A percentile compares a stretch with the other conserved stretches of the same genome.
These are phyloP conservation scores for Siniperca scherzeri DNA, from an alignment of 2,797 vertebrate genomes.

Conservation along the genomic window DNA sequence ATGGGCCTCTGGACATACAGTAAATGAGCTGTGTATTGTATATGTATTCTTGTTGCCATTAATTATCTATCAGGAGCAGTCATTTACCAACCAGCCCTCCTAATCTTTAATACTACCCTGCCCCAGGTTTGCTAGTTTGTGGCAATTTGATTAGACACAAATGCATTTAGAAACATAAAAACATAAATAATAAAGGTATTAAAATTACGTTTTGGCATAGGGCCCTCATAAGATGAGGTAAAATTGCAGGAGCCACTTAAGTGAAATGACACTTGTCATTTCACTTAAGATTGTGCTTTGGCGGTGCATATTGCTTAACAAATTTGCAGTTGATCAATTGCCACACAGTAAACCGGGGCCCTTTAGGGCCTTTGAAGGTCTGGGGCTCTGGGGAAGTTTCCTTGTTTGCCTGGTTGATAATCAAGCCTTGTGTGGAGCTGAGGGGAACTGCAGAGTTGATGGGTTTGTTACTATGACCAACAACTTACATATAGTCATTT, in stretches of 20 bases:
- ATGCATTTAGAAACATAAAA: background rate
- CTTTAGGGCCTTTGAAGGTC: too few species aligned
- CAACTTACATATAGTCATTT: background rate
- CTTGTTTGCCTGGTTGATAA: background rate
- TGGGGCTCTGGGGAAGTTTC: background rate
- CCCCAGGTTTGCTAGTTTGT: background rate
- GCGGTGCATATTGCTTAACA: too few species aligned
- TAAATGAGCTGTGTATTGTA: background rate
- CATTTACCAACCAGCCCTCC: background rate
- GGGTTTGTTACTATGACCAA: background rate
- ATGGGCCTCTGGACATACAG: too few species aligned
- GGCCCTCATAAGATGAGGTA: too few species aligned
- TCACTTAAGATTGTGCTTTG: background rate
- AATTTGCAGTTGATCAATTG: too few species aligned
- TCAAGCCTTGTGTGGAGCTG: background rate
- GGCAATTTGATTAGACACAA: too few species aligned
- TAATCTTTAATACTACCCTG: background rate
- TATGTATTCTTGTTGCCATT: background rate
- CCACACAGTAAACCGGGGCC: too few species aligned
- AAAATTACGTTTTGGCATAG: background rate
- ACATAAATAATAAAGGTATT: background rate
- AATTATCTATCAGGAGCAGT: background rate
- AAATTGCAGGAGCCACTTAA: too few species aligned
- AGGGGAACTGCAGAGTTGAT: background rate
- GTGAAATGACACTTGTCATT: background rate